Evolutionary conservation across 2,888 invertebrate species (phyloP).

Genomic region (Melanostoma scalare): DNA sequence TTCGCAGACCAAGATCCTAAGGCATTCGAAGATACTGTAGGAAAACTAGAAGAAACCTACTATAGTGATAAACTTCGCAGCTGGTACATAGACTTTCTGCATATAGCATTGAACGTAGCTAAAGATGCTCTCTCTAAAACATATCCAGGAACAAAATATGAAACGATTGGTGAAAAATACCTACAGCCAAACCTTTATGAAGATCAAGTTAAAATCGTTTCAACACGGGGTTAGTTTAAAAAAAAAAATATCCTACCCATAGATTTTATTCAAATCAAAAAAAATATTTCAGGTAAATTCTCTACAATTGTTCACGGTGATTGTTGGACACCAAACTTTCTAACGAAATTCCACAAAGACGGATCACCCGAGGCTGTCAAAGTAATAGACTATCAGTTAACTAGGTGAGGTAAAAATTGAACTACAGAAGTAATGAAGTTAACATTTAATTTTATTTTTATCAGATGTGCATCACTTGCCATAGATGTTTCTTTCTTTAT

Average conservation of each 20-base stretch:
- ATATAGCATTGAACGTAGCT: constrained; percentile 83
- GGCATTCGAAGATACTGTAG: constrained; percentile 82
- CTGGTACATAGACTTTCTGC: constrained; percentile 85
- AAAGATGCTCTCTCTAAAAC: constrained; percentile 86
- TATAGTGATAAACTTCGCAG: constrained; percentile 83
- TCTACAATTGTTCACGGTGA: constrained; percentile 88
- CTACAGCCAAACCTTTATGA: constrained; percentile 83
- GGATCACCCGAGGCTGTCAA: constrained; percentile 79
- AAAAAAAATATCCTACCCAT: no score
- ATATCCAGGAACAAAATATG: constrained; percentile 84
- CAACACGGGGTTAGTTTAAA: constrained; percentile 75
- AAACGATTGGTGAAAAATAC: constrained; percentile 84
- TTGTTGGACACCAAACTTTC: constrained; percentile 89
- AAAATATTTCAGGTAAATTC: constrained; percentile 77
- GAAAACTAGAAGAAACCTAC: constrained; percentile 83
- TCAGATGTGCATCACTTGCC: constrained; percentile 77
- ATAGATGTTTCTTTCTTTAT: constrained; percentile 83
- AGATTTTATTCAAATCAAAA: not conserved
- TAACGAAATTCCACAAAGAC: constrained; percentile 82
- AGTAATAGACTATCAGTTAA: constrained; percentile 88
- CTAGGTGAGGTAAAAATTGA: constrained; percentile 77
- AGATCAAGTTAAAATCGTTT: constrained; percentile 81
- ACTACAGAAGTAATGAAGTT: not conserved
- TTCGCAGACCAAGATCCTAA: constrained; percentile 84
- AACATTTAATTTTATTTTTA: not conserved